phyloP scores from a whole-genome alignment of 2,797 vertebrate genomes.

The Sebastes nivosus region DNA sequence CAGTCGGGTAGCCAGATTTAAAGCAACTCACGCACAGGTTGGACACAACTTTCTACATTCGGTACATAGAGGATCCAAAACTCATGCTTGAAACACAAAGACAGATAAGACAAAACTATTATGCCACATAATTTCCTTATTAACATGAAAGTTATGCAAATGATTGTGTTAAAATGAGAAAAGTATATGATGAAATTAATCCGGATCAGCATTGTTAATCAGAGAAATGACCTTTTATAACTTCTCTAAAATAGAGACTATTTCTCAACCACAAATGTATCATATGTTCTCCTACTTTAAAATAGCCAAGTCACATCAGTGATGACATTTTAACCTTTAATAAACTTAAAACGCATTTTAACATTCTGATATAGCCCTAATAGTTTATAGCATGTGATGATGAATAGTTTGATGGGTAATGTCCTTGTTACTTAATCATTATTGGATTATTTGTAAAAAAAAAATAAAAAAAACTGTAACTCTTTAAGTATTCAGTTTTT shows the following conservation, averaged over 20 bases:
- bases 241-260: constrained; percentile 37
- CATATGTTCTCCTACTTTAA: constrained; percentile 27
- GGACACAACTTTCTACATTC: neutral
- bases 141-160: neutral
- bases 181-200: neutral
- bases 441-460: neutral
- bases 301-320: constrained; percentile 22
- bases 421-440: neutral
- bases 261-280: constrained; percentile 32
- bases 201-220: neutral
- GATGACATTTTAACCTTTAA: constrained; percentile 24
- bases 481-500: neutral
- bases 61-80: neutral
- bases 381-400: neutral
- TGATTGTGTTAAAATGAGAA: neutral
- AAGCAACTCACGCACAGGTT: neutral
- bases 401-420: neutral
- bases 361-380: neutral
- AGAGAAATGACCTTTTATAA: constrained; percentile 17
- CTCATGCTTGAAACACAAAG: neutral
- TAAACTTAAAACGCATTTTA: neutral
- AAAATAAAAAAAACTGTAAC: neutral
- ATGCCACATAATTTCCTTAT: neutral
- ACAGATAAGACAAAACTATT: neutral
- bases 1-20: neutral